Evolutionary conservation across 2,888 invertebrate genomes (phyloP), one percentile per base, ranked within the genome.

Genomic region (Mythimna ferrago): DNA sequence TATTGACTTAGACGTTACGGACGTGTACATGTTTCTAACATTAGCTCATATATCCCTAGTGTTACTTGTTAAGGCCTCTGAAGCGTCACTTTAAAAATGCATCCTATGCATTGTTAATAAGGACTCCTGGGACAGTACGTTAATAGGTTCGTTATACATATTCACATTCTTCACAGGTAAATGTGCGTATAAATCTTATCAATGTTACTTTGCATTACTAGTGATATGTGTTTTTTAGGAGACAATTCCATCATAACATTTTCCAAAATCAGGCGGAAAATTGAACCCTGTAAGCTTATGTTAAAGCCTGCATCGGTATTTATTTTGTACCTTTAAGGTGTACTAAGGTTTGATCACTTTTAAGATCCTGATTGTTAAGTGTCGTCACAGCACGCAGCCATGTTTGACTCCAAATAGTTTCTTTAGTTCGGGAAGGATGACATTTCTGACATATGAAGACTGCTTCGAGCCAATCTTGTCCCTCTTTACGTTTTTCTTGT

Each of bases 391-490:
- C 85, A 97, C 97, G 94, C 98, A 98, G 80, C 98, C 98, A 89
- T 97, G 97, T 89, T 97, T 97, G 81, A 97, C 97, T 80, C 99
- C 99, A 91, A 98, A 99, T 80, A 99, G 97, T 86, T 98, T 97
- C 92, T 98, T 98, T 76, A 99, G 96, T 95, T 99, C 98, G 7
- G 98, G 98, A 91, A 98, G 97, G 87, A 99, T 98, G 69, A 98
- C 97, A 89, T 97, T 98, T 84, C 97, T 98, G 83, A 99, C 98
- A 84, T 98, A 97, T 79, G 97, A 96, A 89, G 98, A 98, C 85
- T 98, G 98, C 90, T 98, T 98, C 57, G 97, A 97, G 9, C 98
- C 98, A 69, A 98, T 95, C 89, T 97, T 96, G 66, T 98, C 98
- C 68, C 99, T 96, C 83, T 98, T 97, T 35, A 97, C 96, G 91